Conservation (phyloP, 2,888 invertebrate species). For the Andrena minutula region DNA sequence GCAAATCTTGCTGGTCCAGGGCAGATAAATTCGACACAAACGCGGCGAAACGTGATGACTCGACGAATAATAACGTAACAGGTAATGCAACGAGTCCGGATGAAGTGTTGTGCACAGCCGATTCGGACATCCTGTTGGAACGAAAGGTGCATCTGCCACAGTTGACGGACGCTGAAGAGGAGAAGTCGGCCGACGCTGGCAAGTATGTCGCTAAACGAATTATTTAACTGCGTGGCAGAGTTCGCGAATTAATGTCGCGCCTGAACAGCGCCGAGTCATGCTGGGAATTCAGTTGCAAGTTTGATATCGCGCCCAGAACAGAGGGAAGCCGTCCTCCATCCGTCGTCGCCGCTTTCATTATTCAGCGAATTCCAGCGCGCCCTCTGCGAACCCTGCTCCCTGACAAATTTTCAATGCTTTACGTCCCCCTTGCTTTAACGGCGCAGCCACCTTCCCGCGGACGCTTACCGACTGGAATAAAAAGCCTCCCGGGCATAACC, state of each 20-base stretch:
- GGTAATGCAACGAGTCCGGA: neutral
- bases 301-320: conserved; percentile 37
- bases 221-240: conserved; percentile 22
- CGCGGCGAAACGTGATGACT: neutral
- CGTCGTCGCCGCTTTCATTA: conserved; percentile 61
- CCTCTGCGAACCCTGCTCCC: conserved; percentile 30
- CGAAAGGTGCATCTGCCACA: conserved; percentile 32
- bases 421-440: conserved; percentile 37
- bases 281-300: conserved; percentile 46
- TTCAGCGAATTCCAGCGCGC: conserved; percentile 58
- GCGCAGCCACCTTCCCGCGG: neutral
- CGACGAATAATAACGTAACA: neutral
- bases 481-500: neutral
- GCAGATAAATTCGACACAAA: neutral
- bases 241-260: conserved; percentile 11
- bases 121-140: conserved; percentile 33
- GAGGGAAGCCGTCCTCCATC: conserved; percentile 50
- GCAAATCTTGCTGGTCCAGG: neutral
- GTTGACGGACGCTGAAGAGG: neutral
- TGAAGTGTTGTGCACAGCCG: neutral
- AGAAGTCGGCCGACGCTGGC: neutral
- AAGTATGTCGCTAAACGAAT: conserved; percentile 38
- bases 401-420: conserved; percentile 55
- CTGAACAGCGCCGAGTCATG: conserved; percentile 14
- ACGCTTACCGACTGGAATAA: neutral